A percentile compares a stretch with the other conserved stretches of the same genome.
Evolutionary conservation across 2,888 invertebrate genomes (phyloP).

Genomic region (Philaethria dido): DNA sequence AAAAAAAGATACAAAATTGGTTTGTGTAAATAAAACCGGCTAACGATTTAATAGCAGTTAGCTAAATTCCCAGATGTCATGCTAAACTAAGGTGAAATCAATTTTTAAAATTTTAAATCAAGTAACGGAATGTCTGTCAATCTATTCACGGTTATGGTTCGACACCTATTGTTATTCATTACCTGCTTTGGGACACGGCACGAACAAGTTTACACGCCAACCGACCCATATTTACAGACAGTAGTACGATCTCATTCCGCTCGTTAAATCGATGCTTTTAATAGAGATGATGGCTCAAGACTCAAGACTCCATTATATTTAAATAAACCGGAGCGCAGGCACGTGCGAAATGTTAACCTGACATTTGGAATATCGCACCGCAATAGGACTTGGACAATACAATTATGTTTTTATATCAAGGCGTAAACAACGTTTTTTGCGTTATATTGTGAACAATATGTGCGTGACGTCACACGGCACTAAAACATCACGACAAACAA

Average conservation of each 20-base stretch:
- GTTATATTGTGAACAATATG: neutral
- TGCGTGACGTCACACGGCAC: neutral
- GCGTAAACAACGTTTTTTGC: neutral
- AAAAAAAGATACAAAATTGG: neutral
- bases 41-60: neutral
- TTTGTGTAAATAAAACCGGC: neutral
- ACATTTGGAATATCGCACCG: constrained; percentile 53
- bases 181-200: constrained; percentile 46
- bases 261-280: constrained; percentile 78
- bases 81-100: neutral
- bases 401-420: constrained; percentile 11
- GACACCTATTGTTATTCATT: constrained; percentile 41
- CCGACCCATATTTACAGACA: constrained; percentile 65
- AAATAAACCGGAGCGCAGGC: constrained; percentile 60
- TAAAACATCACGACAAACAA: neutral
- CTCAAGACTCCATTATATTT: constrained; percentile 61
- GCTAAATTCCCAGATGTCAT: neutral
- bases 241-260: constrained; percentile 65
- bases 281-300: constrained; percentile 73
- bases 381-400: constrained; percentile 11
- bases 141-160: constrained; percentile 24
- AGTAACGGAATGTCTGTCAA: constrained; percentile 26
- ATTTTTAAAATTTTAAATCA: constrained; percentile 6
- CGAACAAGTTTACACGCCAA: constrained; percentile 54
- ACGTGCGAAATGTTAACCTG: constrained; percentile 65